phyloP scores from a whole-genome alignment of 2,888 invertebrate species.

The Pristionchus maxplancki region DNA sequence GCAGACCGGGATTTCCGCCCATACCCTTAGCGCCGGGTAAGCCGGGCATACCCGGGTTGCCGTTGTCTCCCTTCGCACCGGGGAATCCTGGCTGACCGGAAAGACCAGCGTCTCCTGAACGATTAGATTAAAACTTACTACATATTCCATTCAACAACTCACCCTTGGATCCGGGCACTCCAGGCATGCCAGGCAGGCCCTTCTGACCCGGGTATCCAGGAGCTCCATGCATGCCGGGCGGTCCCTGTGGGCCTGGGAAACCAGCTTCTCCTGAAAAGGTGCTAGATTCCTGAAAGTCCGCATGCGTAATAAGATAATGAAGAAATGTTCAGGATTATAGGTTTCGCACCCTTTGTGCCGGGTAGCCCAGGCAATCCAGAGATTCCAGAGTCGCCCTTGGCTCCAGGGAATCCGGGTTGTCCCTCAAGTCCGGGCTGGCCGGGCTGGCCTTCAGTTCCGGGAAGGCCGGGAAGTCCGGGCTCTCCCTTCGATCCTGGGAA shows the following conservation, averaged over 20 bases:
- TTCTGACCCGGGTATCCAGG: conserved; percentile 81
- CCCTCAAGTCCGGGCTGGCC: conserved; percentile 75
- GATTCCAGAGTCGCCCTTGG: conserved; percentile 69
- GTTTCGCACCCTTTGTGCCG: conserved; percentile 80
- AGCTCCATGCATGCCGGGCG: conserved; percentile 81
- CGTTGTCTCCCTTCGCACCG: conserved; percentile 75
- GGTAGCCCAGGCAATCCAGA: conserved; percentile 79
- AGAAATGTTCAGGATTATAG: no score
- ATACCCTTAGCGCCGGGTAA: conserved; percentile 72
- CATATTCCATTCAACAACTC: neutral
- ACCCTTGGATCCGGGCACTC: conserved; percentile 74
- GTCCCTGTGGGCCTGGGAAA: conserved; percentile 86
- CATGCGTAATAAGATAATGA: no score
- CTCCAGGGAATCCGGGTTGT: conserved; percentile 67
- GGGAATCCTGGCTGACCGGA: conserved; percentile 73
- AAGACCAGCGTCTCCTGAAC: conserved; percentile 69
- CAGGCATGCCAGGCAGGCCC: conserved; percentile 73
- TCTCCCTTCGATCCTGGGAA: conserved; percentile 76
- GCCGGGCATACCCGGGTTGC: conserved; percentile 61
- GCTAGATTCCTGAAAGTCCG: neutral
- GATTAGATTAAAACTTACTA: neutral
- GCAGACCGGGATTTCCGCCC: conserved; percentile 74
- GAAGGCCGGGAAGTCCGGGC: conserved; percentile 72
- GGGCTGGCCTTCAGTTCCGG: conserved; percentile 72
- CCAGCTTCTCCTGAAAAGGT: conserved; percentile 54